phyloP scores from a whole-genome alignment of 2,113 vertebrate species.

The Pleuronectes platessa region DNA sequence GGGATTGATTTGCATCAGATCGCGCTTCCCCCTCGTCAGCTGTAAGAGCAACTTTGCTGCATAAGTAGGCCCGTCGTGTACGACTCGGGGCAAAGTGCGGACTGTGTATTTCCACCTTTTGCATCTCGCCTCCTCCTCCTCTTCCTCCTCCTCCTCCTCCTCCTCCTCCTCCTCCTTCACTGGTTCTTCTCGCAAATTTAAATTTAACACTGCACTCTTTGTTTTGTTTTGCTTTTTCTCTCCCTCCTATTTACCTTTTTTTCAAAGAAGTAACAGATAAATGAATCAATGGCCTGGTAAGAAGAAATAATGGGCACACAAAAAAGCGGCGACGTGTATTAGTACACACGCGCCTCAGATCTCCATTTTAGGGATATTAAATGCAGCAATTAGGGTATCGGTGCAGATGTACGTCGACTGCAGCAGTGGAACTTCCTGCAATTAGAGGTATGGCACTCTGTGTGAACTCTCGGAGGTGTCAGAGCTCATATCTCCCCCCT shows the following conservation, averaged over 20 bases:
- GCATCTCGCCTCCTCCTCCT: conserved; percentile 19
- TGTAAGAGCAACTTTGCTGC: conserved; percentile 37
- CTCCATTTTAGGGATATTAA: conserved; percentile 80
- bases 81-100: conserved; percentile 29
- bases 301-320: conserved; percentile 51
- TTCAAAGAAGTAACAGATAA: conserved; percentile 37
- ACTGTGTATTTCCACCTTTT: not conserved
- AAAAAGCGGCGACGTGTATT: conserved; percentile 61
- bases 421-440: conserved; percentile 77
- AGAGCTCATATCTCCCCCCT: conserved; percentile 80
- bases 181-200: conserved; percentile 20
- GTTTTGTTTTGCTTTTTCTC: conserved; percentile 29
- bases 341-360: conserved; percentile 71
- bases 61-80: conserved; percentile 15
- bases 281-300: conserved; percentile 45
- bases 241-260: conserved; percentile 34
- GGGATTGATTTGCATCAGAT: conserved; percentile 65
- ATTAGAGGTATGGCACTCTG: conserved; percentile 82
- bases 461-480: conserved; percentile 85
- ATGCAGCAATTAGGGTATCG: conserved; percentile 77
- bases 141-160: not conserved
- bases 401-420: conserved; percentile 64
- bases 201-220: conserved; percentile 25
- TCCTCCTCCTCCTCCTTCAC: conserved; percentile 27
- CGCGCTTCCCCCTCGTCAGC: conserved; percentile 50